Evolutionary conservation across 2,888 invertebrate genomes (phyloP).

Genomic region (Cheiracanthium punctorium): DNA sequence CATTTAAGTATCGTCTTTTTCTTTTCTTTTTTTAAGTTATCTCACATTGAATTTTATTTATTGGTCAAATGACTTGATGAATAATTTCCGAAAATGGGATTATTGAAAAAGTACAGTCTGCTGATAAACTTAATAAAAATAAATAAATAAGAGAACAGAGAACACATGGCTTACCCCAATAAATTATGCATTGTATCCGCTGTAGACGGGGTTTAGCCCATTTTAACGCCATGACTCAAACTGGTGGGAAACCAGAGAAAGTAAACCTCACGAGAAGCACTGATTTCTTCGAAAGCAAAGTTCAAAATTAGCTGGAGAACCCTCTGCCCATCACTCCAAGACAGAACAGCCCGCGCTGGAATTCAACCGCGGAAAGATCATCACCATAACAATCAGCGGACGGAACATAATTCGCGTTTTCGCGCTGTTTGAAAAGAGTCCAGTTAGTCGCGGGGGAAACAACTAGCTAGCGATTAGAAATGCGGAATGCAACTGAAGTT

Average conservation of each 20-base stretch:
- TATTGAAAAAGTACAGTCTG: too few relatives aligned
- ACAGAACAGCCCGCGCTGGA: slow-evolving; percentile 1
- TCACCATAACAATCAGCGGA: slow-evolving; percentile 27
- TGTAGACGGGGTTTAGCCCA: neutral
- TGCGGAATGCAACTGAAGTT: slow-evolving; percentile 49
- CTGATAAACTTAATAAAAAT: too few relatives aligned
- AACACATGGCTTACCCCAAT: too few relatives aligned
- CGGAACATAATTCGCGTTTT: slow-evolving; percentile 36
- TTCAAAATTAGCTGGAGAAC: neutral
- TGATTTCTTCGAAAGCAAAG: neutral
- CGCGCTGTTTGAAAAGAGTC: neutral
- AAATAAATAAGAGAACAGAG: too few relatives aligned
- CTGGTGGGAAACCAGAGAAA: neutral
- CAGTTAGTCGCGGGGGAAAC: slow-evolving; percentile 3
- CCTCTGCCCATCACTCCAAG: neutral
- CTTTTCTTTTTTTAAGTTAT: too few relatives aligned
- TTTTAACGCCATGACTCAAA: neutral
- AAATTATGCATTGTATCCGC: slow-evolving; percentile 25
- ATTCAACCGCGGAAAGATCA: slow-evolving; percentile 12
- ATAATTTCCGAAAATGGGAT: too few relatives aligned
- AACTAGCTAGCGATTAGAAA: slow-evolving; percentile 52
- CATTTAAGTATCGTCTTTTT: too few relatives aligned
- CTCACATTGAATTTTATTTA: too few relatives aligned
- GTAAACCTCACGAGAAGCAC: neutral
- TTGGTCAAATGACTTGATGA: too few relatives aligned